These are phyloP conservation scores for Donacobius atricapilla DNA, from an alignment of 2,113 vertebrate genomes.

Conservation along the genomic window DNA sequence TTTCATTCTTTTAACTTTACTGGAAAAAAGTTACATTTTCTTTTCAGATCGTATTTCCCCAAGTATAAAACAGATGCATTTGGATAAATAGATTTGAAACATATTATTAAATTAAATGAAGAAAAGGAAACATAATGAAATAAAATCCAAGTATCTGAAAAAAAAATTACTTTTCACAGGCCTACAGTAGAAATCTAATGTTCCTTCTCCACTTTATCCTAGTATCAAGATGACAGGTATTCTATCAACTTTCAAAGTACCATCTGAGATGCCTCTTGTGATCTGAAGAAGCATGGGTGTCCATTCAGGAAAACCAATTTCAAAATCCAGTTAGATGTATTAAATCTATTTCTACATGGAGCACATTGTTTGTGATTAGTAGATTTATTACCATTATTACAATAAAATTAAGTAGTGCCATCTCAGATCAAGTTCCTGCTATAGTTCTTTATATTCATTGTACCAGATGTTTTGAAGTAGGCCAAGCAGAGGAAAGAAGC, in stretches of 20 bases:
- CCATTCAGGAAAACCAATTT: constrained; percentile 1
- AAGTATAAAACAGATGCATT: constrained; percentile 60
- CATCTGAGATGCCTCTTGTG: constrained; percentile 22
- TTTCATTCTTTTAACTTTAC: constrained; percentile 54
- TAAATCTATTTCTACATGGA: neutral
- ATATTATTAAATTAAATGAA: constrained; percentile 61
- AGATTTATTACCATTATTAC: neutral
- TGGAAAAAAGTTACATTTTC: constrained; percentile 57
- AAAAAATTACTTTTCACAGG: neutral
- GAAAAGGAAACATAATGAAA: constrained; percentile 51
- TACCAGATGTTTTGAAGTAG: neutral
- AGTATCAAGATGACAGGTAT: constrained; percentile 14
- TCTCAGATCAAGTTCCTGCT: neutral
- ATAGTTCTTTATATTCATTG: neutral
- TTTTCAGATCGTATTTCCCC: constrained; percentile 43
- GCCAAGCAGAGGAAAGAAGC: neutral
- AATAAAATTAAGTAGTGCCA: neutral
- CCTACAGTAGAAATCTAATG: constrained; percentile 21
- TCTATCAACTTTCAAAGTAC: constrained; percentile 13
- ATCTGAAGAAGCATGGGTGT: neutral
- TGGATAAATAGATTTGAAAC: constrained; percentile 62
- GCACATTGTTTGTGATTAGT: constrained; percentile 8
- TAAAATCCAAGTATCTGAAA: constrained; percentile 45
- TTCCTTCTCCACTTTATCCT: neutral
- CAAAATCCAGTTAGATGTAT: neutral